A percentile compares a stretch with the other conserved stretches of the same genome.
phyloP scores from a whole-genome alignment of 1,140 invertebrate genomes.

The Aphis craccivora region DNA sequence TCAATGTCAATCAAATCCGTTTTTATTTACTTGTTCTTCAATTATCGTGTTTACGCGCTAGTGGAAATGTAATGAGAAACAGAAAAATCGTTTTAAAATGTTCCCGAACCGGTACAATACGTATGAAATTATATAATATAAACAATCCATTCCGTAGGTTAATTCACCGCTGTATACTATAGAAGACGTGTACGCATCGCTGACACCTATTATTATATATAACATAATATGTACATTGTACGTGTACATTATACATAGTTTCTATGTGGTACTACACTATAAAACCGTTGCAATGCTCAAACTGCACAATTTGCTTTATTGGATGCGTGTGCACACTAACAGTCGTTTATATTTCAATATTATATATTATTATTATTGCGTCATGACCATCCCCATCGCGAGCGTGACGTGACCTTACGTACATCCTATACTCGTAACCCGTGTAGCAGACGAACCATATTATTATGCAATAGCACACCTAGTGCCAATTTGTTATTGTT shows the following conservation, averaged over 20 bases:
- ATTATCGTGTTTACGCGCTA: neutral
- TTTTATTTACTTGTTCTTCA: neutral
- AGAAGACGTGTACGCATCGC: neutral
- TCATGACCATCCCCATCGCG: conserved; percentile 19
- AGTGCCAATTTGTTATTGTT: neutral
- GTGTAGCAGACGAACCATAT: conserved; percentile 1
- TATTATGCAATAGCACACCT: neutral
- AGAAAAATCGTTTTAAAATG: neutral
- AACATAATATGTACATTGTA: neutral
- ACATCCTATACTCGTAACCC: conserved; percentile 27
- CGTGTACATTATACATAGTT: neutral
- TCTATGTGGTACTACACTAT: neutral
- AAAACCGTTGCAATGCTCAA: neutral
- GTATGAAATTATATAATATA: neutral
- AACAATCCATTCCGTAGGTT: neutral
- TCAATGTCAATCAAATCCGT: conserved; percentile 51
- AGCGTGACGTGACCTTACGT: conserved; percentile 15
- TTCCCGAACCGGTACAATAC: neutral
- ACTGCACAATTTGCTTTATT: neutral
- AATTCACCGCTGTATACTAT: neutral
- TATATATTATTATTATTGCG: neutral
- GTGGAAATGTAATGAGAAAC: neutral
- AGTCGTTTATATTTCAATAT: neutral
- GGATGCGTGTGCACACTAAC: neutral
- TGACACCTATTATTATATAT: neutral